These are phyloP conservation scores for Autographa pulchrina DNA, from an alignment of 2,888 invertebrate species.

Conservation along the genomic window DNA sequence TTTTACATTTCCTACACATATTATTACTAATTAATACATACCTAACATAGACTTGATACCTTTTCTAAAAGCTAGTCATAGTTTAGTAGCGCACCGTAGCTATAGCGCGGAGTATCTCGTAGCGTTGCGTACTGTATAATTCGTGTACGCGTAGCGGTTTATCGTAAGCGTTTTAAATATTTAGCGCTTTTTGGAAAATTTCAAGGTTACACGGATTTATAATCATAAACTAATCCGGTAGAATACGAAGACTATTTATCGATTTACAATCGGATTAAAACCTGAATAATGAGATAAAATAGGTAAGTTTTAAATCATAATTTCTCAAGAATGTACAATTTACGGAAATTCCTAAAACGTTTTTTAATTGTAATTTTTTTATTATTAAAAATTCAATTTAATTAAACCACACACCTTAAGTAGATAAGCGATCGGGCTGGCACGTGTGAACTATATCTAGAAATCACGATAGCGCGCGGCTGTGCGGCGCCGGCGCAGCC, in stretches of 20 bases:
- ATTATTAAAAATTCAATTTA: constrained; percentile 10
- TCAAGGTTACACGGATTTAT: background rate
- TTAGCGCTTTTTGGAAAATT: background rate
- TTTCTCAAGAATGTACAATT: too few relatives aligned
- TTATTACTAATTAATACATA: too few relatives aligned
- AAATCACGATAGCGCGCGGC: constrained; percentile 71
- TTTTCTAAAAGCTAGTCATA: background rate
- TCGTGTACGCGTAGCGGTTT: background rate
- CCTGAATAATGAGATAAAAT: too few relatives aligned
- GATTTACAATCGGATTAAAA: too few relatives aligned
- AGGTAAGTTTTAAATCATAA: too few relatives aligned
- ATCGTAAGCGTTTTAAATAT: background rate
- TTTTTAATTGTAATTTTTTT: background rate
- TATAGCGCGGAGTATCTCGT: background rate
- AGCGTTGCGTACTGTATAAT: background rate
- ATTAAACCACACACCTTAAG: constrained; percentile 15
- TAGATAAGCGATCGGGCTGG: constrained; percentile 57
- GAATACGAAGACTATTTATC: too few relatives aligned
- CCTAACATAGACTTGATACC: too few relatives aligned
- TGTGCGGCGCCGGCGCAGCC: constrained; percentile 64
- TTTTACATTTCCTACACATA: too few relatives aligned
- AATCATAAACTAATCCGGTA: too few relatives aligned
- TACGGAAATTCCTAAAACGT: too few relatives aligned
- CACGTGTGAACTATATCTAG: constrained; percentile 65
- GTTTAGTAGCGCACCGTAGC: background rate